These are phyloP conservation scores for Caenorhabditis briggsae DNA, from an alignment of 1,140 invertebrate species.

Conservation along the genomic window DNA sequence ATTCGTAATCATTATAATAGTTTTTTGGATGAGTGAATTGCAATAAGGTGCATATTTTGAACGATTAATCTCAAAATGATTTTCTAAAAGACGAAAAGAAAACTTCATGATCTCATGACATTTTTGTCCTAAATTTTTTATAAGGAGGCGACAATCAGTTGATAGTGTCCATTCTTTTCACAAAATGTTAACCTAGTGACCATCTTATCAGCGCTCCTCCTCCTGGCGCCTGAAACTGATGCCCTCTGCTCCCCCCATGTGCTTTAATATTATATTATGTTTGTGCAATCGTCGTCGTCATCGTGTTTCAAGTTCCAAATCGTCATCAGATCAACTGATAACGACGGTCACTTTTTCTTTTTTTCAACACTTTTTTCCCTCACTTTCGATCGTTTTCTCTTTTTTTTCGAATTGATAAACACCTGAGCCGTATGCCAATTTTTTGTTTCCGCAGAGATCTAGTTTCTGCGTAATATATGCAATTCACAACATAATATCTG, in stretches of 20 bases:
- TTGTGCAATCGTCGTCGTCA: slow-evolving; percentile 26
- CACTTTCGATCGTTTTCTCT: slow-evolving; percentile 32
- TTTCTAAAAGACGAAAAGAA: no score
- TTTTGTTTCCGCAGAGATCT: neutral
- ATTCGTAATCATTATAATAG: no score
- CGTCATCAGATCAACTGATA: slow-evolving; percentile 54
- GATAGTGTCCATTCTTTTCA: slow-evolving; percentile 7
- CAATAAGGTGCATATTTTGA: no score
- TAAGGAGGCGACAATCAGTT: neutral
- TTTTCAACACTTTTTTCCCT: slow-evolving; percentile 46
- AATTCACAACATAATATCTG: slow-evolving; percentile 32
- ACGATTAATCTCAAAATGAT: no score
- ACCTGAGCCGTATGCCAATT: neutral
- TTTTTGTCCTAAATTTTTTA: neutral
- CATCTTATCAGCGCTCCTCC: slow-evolving; percentile 25
- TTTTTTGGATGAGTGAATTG: no score
- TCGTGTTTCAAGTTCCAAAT: slow-evolving; percentile 48
- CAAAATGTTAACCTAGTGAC: slow-evolving; percentile 34
- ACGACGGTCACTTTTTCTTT: slow-evolving; percentile 38
- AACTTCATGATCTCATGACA: neutral
- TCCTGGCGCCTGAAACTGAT: slow-evolving; percentile 32
- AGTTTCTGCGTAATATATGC: slow-evolving; percentile 36
- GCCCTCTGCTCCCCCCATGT: slow-evolving; percentile 37
- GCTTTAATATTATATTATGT: slow-evolving; percentile 46
- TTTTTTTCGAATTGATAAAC: slow-evolving; percentile 9